Evolutionary conservation across 2,797 vertebrate genomes (phyloP), one percentile per base, ranked within the genome.

Genomic region (Nothura maculosa): DNA sequence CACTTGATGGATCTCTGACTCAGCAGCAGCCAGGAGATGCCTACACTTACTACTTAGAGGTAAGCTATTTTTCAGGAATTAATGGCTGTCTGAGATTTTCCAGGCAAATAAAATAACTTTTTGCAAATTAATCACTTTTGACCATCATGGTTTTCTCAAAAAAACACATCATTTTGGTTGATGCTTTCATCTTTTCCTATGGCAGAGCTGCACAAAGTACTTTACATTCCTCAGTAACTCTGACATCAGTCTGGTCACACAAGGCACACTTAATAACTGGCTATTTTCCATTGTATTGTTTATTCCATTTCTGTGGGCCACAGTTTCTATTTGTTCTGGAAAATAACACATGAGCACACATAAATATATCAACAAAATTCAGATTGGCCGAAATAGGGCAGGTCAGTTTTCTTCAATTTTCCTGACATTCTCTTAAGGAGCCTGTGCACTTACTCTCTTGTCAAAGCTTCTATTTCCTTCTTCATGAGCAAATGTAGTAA

Each of bases 1-100:
- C 85, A 93, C 45, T 89, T 92, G 55, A 87, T 91, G 55, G 85
- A 90, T 94, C 84, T 87, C 94, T 93, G 85, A 80, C 64, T 87
- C 94, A 92, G 82, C 82, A 91, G 70, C 57, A 90, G 85, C 36
- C 82, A 76, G 28, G 58, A 82, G 86, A 90, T 85, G 72, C 92
- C 34, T 50, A 61, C 32, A 50, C 62, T 85, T 50, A 75, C 62
- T 94, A 68, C 80, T 90, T 58, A 70, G 70, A 92, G 40, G 40
- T 66, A 28, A 75, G 82, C 64, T 92, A 55, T 88, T 93, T 48
- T 91, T 70, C 86, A 89, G 81, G 74, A 91, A 68, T 64, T 78
- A 90, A 66, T 58, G 75, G 10, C 64, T 90, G 61, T 91, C 92
- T 79, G 73, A 85, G 50, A 78, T 38, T 89, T 90, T 40, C 38